Conservation (phyloP, 2,797 vertebrate species). For the Chaunax sp. region DNA sequence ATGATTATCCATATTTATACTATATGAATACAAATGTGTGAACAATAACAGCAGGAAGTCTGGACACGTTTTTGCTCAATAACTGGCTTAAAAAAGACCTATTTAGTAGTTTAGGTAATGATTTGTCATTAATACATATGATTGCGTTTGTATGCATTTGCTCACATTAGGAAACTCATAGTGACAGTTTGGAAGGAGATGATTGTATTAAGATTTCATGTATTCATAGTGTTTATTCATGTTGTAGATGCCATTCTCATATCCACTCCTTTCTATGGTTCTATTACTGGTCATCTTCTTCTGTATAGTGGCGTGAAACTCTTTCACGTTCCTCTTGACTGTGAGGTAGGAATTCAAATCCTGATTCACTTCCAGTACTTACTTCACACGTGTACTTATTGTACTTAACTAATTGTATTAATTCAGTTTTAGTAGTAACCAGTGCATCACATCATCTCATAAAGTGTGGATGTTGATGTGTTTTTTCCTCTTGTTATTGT, state of each 20-base stretch:
- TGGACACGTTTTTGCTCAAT: too few relatives aligned
- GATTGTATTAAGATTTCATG: not conserved
- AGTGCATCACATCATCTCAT: too few relatives aligned
- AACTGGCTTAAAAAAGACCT: too few relatives aligned
- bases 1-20: not conserved
- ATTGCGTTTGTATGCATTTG: too few relatives aligned
- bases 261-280: conserved; percentile 93
- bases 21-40: too few relatives aligned
- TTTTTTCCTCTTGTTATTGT: conserved; percentile 1
- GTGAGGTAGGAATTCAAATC: conserved; percentile 84
- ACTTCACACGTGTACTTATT: too few relatives aligned
- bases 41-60: too few relatives aligned
- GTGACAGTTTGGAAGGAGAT: too few relatives aligned
- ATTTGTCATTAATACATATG: too few relatives aligned
- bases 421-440: not conserved
- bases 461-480: not conserved
- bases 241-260: conserved; percentile 92
- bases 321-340: conserved; percentile 89
- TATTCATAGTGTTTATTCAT: conserved; percentile 6
- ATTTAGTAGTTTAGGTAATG: too few relatives aligned
- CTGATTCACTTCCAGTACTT: not conserved
- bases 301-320: conserved; percentile 90
- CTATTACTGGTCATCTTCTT: conserved; percentile 87
- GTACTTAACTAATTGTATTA: not conserved
- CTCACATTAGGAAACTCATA: too few relatives aligned